Evolutionary conservation across 2,888 invertebrate species (phyloP).

Genomic region (Agonopterix alstromeriana): DNA sequence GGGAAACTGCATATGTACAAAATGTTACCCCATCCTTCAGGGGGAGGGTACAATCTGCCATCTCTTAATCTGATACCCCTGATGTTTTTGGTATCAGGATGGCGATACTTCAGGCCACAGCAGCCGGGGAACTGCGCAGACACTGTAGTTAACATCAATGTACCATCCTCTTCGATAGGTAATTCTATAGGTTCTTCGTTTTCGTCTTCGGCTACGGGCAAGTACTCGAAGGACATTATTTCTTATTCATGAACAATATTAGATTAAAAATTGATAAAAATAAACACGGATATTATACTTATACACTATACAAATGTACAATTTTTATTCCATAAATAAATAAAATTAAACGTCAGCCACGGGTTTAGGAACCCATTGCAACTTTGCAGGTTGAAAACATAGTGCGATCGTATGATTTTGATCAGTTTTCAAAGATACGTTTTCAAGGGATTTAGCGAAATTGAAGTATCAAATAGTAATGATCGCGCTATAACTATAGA

Average conservation of each 20-base stretch:
- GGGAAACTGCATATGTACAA: constrained; percentile 90
- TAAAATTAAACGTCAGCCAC: constrained; percentile 74
- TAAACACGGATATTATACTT: constrained; percentile 65
- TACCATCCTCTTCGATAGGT: constrained; percentile 96
- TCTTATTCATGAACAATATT: constrained; percentile 68
- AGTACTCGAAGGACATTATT: constrained; percentile 79
- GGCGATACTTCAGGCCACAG: constrained; percentile 97
- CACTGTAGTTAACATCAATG: constrained; percentile 93
- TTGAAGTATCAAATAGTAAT: constrained; percentile 43
- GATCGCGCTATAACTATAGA: constrained; percentile 43
- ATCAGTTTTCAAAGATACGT: constrained; percentile 29
- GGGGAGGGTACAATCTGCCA: constrained; percentile 93
- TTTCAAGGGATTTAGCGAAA: not conserved
- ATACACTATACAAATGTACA: constrained; percentile 68
- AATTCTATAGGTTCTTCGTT: constrained; percentile 98
- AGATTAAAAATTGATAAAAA: constrained; percentile 54
- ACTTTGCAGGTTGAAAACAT: constrained; percentile 72
- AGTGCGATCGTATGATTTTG: constrained; percentile 40
- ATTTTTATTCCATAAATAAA: constrained; percentile 68
- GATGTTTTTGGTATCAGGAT: constrained; percentile 93
- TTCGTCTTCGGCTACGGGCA: constrained; percentile 98
- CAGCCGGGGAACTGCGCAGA: constrained; percentile 97
- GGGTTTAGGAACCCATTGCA: constrained; percentile 74
- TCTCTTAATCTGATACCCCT: constrained; percentile 94
- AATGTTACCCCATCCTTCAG: constrained; percentile 89